Conservation (phyloP, 2,888 invertebrate genomes). For the Parelbella ahira region DNA sequence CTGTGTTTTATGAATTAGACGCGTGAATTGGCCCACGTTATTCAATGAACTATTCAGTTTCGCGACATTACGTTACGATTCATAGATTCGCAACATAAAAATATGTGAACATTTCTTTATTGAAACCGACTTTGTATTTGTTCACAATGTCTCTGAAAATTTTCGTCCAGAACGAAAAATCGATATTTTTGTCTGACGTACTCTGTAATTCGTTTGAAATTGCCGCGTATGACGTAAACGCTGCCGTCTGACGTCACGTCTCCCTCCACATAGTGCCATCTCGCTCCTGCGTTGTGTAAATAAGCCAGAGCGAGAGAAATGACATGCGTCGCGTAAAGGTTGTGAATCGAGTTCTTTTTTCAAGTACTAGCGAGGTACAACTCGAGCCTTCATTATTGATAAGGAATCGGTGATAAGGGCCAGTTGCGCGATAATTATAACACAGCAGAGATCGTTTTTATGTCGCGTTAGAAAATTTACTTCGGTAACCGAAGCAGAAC, state of each 20-base stretch:
- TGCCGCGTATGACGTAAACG: constrained; percentile 76
- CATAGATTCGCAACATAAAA: too few species aligned
- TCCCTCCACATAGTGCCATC: constrained; percentile 39
- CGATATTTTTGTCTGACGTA: constrained; percentile 66
- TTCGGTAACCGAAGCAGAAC: too few species aligned
- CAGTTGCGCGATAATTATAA: constrained; percentile 24
- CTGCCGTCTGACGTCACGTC: constrained; percentile 59
- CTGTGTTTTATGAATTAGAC: too few species aligned
- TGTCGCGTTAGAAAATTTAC: constrained; percentile 30
- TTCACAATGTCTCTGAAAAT: constrained; percentile 8
- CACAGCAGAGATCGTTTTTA: constrained; percentile 34
- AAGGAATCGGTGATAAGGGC: constrained; percentile 57
- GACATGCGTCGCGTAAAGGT: constrained; percentile 55
- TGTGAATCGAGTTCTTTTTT: constrained; percentile 73
- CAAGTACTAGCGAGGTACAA: constrained; percentile 55
- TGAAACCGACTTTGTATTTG: too few species aligned
- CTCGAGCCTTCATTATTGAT: constrained; percentile 51
- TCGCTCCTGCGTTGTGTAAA: constrained; percentile 44
- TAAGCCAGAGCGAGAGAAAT: constrained; percentile 54
- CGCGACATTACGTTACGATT: too few species aligned
- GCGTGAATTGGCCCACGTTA: too few species aligned
- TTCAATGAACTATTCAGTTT: too few species aligned
- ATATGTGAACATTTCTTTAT: too few species aligned
- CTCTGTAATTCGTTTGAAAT: constrained; percentile 66
- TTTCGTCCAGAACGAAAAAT: constrained; percentile 44